Base-by-base conservation (phyloP, 2,797 vertebrate genomes). In the Helicolenus hilgendorfi region DNA sequence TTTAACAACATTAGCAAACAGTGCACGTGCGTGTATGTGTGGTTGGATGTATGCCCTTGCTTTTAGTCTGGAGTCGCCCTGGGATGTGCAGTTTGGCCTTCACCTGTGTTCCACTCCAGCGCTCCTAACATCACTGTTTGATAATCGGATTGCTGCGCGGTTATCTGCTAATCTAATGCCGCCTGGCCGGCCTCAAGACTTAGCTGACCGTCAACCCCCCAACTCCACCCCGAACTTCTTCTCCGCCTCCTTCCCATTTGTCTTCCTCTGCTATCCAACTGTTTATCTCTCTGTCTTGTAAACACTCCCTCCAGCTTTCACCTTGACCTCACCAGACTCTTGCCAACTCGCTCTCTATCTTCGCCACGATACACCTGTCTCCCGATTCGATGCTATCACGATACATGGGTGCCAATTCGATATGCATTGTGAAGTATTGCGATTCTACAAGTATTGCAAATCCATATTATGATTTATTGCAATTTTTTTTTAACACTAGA, bases 121-220 rank as follows among this genome's bases (percentile, higher is more conserved):
- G 59, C 81, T 67, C 59, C 69, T 11, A 38, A 73, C 85, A 87
- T 81, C 78, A 38, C 77, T 22, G 59, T 83, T 89, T 91, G 77
- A 94, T 89, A 85, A 95, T 93, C 56, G 55, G 73, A 93, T 92
- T 84, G 72, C 74, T 58, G 74, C 13, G 36, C 69, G 67, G 73
- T 87, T 89, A 90, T 87, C 89, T 81, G 74, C 71, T 91, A 79
- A 95, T 95, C 89, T 90, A 87, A 92, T 77, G 88, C 75, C 65
- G n/a, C 49, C 67, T n/a, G 72, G 65, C 81, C 88, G 72, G 72
- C 77, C 76, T 82, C 45, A 33, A 87, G 82, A 91, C 89, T 86
- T 70, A 89, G 64, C 86, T 29, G 77, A 85, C 69, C 55, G n/a
- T 76, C 33, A 59, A 56, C 22, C 65, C 73, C 65, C 41, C 76